Percentiles rank a stretch among this genome's conserved stretches.
phyloP scores from a whole-genome alignment of 92 coral and sea anemone genomes.

The Porites divaricata region DNA sequence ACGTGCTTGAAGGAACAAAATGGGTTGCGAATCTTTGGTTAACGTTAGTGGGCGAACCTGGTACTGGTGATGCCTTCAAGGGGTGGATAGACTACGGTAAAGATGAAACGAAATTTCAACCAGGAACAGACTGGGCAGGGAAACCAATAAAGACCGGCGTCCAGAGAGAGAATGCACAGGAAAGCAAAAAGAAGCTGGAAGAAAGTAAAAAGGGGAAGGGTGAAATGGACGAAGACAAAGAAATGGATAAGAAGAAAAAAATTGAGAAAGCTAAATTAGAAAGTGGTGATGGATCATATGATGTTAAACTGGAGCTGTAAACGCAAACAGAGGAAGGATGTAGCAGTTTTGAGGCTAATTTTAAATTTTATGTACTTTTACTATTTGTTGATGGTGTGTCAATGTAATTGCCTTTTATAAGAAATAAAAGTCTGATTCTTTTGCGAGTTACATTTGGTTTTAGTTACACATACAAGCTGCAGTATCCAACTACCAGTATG shows the following conservation, averaged over 20 bases:
- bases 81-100: constrained; percentile 74
- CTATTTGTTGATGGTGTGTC: too few relatives aligned
- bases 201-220: constrained; percentile 1
- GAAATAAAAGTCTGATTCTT: too few relatives aligned
- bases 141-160: constrained; percentile 10
- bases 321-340: not conserved
- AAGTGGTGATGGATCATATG: constrained; percentile 41
- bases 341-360: too few relatives aligned
- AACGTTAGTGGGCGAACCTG: constrained; percentile 69
- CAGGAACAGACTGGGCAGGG: constrained; percentile 42
- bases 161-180: not conserved
- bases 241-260: constrained; percentile 6
- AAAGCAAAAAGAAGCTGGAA: constrained; percentile 14
- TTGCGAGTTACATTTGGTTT: too few relatives aligned
- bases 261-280: constrained; percentile 43
- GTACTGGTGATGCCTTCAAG: constrained; percentile 75
- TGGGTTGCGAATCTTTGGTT: constrained; percentile 98
- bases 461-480: too few relatives aligned
- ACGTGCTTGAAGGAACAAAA: constrained; percentile 83
- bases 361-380: too few relatives aligned
- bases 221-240: constrained; percentile 2
- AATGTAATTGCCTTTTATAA: too few relatives aligned
- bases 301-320: constrained; percentile 44
- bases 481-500: too few relatives aligned
- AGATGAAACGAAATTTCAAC: constrained; percentile 25